Evolutionary conservation across 2,113 vertebrate species (phyloP).

Genomic region (Daboia siamensis): DNA sequence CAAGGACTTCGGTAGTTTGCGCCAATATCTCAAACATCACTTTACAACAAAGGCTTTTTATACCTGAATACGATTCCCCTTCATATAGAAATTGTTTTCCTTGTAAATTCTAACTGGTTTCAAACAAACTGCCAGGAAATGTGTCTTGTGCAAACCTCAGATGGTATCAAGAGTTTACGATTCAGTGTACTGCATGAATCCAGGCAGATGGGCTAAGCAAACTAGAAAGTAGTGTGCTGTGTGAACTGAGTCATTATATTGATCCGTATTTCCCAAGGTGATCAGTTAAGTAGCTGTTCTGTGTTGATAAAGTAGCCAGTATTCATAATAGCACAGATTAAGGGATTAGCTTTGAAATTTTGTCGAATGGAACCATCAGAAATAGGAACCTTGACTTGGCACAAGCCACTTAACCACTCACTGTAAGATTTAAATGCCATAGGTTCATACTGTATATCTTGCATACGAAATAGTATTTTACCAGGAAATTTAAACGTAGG

Average conservation of each 20-base stretch:
- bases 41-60: not conserved
- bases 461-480: rapidly evolving
- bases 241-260: not conserved
- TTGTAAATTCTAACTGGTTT: not conserved
- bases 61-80: not conserved
- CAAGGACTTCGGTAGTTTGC: not conserved
- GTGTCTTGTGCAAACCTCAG: not conserved
- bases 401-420: not conserved
- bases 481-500: not conserved
- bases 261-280: not conserved
- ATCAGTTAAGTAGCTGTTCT: not conserved
- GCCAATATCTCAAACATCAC: not conserved
- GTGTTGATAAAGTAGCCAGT: not conserved
- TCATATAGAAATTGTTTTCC: not conserved
- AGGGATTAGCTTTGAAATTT: not conserved
- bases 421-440: rapidly evolving
- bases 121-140: not conserved
- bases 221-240: not conserved
- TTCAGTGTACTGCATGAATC: not conserved
- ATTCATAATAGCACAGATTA: not conserved
- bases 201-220: not conserved
- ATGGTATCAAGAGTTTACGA: not conserved
- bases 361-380: not conserved
- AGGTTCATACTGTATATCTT: rapidly evolving
- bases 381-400: not conserved